Conservation (phyloP, 2,113 vertebrate genomes). For the Eleginops maclovinus region DNA sequence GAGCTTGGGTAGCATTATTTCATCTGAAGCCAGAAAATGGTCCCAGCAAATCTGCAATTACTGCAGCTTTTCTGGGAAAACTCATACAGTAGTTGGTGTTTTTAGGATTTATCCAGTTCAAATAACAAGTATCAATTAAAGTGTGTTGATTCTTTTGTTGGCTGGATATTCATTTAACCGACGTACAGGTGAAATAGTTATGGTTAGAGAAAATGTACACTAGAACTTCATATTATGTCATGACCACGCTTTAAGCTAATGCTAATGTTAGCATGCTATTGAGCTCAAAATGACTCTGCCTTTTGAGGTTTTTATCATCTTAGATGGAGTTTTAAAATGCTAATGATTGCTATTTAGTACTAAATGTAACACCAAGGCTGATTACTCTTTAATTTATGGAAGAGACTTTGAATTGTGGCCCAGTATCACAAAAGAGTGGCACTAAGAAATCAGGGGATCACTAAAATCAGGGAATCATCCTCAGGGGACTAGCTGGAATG, state of each 20-base stretch:
- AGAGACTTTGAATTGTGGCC: too few relatives aligned
- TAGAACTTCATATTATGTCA: too few relatives aligned
- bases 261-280: not conserved
- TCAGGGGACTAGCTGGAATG: not conserved
- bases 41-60: not conserved
- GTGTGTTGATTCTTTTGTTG: not conserved
- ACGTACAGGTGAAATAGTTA: not conserved
- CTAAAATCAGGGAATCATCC: not conserved
- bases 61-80: slow-evolving; percentile 3
- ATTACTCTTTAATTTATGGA: too few relatives aligned
- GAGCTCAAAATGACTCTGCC: not conserved
- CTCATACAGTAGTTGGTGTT: not conserved
- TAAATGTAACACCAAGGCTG: too few relatives aligned
- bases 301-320: too few relatives aligned
- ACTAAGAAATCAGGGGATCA: not conserved
- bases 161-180: not conserved
- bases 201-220: not conserved
- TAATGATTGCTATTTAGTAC: too few relatives aligned
- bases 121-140: too few relatives aligned
- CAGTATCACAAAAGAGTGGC: not conserved
- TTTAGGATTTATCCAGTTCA: too few relatives aligned
- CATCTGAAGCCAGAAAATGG: not conserved
- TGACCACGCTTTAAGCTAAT: not conserved
- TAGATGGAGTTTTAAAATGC: too few relatives aligned
- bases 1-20: not conserved